Evolutionary conservation across 2,888 invertebrate genomes (phyloP), one percentile per base, ranked within the genome.

Genomic region (Meganola albula): DNA sequence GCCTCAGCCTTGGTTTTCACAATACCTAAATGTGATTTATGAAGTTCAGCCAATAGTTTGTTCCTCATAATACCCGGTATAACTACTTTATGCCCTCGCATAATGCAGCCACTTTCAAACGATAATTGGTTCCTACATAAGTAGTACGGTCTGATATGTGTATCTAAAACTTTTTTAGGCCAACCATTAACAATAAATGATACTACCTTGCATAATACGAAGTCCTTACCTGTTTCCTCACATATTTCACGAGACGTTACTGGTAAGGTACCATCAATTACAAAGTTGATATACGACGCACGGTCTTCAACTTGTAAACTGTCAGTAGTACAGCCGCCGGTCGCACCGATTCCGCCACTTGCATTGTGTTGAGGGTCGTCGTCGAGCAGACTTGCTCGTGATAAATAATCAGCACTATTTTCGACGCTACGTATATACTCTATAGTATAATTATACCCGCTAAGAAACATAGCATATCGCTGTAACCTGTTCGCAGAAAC

Each of bases 381-480:
- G n/a, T n/a, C n/a, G n/a, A n/a, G n/a, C n/a, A n/a, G n/a, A n/a
- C n/a, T n/a, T n/a, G n/a, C n/a, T n/a, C 47, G n/a, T n/a, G n/a
- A n/a, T n/a, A n/a, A n/a, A n/a, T n/a, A n/a, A n/a, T n/a, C n/a
- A n/a, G n/a, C n/a, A 18, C 27, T 27, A 8, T 27, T 27, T 11
- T 27, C 8, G n/a, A 11, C 18, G 20, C 44, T 47, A 8, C 38
- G 26, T 11, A 52, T 34, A 14, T 43, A 53, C 30, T 56, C 47
- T 3, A 53, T 52, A 9, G 4, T 34, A 33, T 48, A 55, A 24
- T 55, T 54, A 26, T 54, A 58, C 5, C 36, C 47, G 1, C 27
- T 28, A 9, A 58, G 13, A 25, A 53, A 58, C 13, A 55, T 33
- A 1, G 51, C 53, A 20, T 53, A 54, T 0, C n/a, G n/a, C n/a